phyloP scores from a whole-genome alignment of 2,797 vertebrate genomes.

The Hylomyscus alleni region DNA sequence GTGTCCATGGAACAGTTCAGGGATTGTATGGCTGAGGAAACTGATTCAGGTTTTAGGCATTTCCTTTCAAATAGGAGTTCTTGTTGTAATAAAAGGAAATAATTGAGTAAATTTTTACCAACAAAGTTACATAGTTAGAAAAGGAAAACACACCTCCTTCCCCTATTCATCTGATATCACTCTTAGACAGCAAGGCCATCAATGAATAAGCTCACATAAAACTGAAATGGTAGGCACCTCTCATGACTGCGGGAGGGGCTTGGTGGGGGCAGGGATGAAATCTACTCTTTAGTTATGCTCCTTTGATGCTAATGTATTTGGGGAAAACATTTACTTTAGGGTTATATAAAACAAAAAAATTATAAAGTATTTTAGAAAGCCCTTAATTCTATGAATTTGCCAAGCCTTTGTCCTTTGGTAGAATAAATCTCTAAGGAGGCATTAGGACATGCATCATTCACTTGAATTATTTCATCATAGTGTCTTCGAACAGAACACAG shows the following conservation, averaged over 20 bases:
- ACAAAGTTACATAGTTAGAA: background rate
- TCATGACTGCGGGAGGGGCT: background rate
- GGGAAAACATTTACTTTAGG: background rate
- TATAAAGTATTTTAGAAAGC: background rate
- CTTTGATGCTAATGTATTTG: background rate
- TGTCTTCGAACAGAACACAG: background rate
- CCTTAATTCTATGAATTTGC: slow-evolving; percentile 9
- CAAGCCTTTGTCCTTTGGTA: background rate
- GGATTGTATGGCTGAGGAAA: background rate
- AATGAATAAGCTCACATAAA: background rate
- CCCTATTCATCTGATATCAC: background rate
- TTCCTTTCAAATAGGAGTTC: slow-evolving; percentile 30
- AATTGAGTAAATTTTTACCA: background rate
- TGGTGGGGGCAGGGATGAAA: background rate
- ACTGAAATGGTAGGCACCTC: background rate
- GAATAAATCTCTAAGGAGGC: background rate
- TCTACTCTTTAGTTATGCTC: background rate
- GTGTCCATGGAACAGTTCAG: background rate
- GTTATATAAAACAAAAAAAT: slow-evolving; percentile 1
- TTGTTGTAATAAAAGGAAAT: slow-evolving; percentile 26
- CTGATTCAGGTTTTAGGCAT: background rate
- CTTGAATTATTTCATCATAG: background rate
- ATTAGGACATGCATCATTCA: background rate
- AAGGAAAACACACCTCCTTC: background rate
- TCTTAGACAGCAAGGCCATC: background rate